Evolutionary conservation across 2,888 invertebrate species (phyloP).

Genomic region (Platycheirus albimanus): DNA sequence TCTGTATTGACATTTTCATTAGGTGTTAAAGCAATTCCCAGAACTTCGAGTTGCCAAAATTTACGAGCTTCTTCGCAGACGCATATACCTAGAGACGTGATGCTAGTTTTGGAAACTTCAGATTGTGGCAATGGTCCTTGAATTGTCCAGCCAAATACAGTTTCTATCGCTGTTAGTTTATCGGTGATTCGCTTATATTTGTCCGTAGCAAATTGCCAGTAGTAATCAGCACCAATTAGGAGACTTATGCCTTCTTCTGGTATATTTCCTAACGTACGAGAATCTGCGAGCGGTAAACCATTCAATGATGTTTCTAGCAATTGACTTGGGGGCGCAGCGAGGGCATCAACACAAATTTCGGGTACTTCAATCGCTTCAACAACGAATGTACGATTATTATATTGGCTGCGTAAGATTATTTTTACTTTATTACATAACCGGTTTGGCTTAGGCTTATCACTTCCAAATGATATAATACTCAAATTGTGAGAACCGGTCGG

Average conservation of each 20-base stretch:
- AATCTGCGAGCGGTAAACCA: conserved; percentile 1
- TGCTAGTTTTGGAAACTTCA: not conserved
- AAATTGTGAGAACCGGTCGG: no score
- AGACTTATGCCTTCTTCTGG: conserved; percentile 17
- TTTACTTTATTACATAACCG: conserved; percentile 7
- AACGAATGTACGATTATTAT: conserved; percentile 4
- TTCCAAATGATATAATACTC: no score
- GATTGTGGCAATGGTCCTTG: conserved; percentile 4
- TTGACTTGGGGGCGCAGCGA: not conserved
- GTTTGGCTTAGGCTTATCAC: conserved; percentile 13
- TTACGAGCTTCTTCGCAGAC: conserved; percentile 23
- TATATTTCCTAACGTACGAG: not conserved
- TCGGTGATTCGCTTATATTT: conserved; percentile 5
- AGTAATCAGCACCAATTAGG: conserved; percentile 19
- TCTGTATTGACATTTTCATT: conserved; percentile 9
- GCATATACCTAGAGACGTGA: not conserved
- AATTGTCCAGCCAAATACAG: conserved; percentile 31
- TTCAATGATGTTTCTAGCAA: not conserved
- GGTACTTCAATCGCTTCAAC: conserved; percentile 30
- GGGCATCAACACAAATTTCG: conserved; percentile 21
- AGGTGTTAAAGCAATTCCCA: not conserved
- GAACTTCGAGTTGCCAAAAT: conserved; percentile 12
- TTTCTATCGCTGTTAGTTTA: conserved; percentile 31
- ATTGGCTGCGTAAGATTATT: conserved; percentile 13
- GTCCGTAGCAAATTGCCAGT: conserved; percentile 23